A percentile compares a stretch with the other conserved stretches of the same genome.
Conservation (phyloP, 37 sponge, comb jelly and placozoan genomes). For the Oopsacas minuta region DNA sequence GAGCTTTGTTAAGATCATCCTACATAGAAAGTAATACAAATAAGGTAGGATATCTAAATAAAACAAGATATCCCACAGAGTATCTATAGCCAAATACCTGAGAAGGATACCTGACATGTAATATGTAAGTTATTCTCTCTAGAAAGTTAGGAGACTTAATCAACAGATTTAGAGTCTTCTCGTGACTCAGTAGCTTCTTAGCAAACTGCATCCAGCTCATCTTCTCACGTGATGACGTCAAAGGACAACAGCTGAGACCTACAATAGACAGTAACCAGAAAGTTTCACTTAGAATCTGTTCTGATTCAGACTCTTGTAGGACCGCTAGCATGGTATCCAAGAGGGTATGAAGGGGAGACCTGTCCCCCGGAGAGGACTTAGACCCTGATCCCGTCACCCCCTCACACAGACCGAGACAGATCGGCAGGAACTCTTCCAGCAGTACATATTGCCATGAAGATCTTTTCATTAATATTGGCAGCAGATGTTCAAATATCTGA, state of each 20-base stretch:
- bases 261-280: conserved; percentile 1
- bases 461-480: background rate
- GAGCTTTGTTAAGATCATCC: background rate
- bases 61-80: background rate
- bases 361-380: background rate
- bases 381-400: background rate
- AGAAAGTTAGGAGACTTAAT: background rate
- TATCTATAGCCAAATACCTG: background rate
- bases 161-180: background rate
- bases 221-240: background rate
- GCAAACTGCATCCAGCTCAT: conserved; percentile 1
- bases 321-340: conserved; percentile 11
- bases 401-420: background rate
- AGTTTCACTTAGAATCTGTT: background rate
- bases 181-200: conserved; percentile 7
- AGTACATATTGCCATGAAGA: background rate
- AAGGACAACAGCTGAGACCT: background rate
- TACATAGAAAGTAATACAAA: background rate
- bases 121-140: background rate
- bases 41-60: background rate
- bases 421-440: background rate
- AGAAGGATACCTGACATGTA: conserved; percentile 2
- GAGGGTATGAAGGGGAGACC: conserved; percentile 1
- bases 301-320: background rate
- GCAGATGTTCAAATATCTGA: background rate